Evolutionary conservation across 2,113 vertebrate genomes (phyloP).

Genomic region (Ciconia boyciana): DNA sequence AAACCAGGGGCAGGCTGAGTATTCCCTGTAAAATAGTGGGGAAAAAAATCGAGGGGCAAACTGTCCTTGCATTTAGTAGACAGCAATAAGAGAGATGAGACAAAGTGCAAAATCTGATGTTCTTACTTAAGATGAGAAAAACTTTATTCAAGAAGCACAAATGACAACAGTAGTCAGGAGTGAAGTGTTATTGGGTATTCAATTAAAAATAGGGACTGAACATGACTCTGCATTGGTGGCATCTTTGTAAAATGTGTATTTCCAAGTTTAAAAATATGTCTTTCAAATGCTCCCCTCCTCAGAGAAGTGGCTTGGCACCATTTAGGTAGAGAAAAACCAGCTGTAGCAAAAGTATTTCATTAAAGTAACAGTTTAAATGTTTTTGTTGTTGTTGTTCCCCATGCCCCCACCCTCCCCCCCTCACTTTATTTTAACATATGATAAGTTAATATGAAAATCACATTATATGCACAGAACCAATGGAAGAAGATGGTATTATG

Average conservation of each 20-base stretch:
- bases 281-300: neutral
- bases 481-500: neutral
- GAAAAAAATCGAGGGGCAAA: neutral
- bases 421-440: neutral
- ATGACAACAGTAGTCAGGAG: neutral
- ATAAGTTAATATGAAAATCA: no score
- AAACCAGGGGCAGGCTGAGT: neutral
- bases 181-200: neutral
- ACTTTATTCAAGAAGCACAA: neutral
- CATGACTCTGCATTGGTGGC: neutral
- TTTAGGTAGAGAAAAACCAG: neutral
- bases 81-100: neutral
- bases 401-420: rapidly evolving
- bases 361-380: neutral
- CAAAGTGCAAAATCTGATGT: neutral
- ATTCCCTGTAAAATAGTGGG: neutral
- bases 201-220: neutral
- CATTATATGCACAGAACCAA: neutral
- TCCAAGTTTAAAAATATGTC: neutral
- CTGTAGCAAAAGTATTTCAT: neutral
- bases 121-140: neutral
- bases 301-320: neutral
- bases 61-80: neutral
- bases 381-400: neutral
- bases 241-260: neutral